Evolutionary conservation across 1,140 invertebrate species (phyloP).

Genomic region (Heliconius hermathena): DNA sequence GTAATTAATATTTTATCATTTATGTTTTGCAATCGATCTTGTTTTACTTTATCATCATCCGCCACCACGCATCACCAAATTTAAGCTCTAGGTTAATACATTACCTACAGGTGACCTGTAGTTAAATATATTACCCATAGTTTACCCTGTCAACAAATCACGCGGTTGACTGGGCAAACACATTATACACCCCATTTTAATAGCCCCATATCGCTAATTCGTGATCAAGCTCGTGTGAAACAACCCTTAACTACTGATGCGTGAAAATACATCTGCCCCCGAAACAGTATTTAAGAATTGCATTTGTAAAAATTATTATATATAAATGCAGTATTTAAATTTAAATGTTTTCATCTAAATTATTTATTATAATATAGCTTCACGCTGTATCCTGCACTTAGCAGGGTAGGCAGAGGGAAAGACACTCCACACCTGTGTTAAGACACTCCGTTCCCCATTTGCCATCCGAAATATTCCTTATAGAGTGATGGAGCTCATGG

Average conservation of each 20-base stretch:
- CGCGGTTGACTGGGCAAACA: conserved; percentile 46
- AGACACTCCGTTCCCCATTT: not conserved
- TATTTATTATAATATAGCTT: not conserved
- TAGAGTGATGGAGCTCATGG: not conserved
- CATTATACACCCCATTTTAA: conserved; percentile 12
- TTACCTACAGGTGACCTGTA: not conserved
- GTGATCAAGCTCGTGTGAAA: conserved; percentile 52
- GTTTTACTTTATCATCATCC: too few species aligned
- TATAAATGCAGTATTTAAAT: not conserved
- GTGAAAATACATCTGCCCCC: conserved; percentile 40
- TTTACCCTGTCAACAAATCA: conserved; percentile 43
- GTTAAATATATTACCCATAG: not conserved
- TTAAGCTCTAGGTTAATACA: not conserved
- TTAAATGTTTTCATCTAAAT: not conserved
- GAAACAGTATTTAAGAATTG: not conserved
- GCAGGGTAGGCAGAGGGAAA: not conserved
- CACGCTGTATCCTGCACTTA: not conserved
- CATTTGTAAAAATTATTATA: not conserved
- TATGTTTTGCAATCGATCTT: not conserved
- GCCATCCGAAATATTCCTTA: not conserved
- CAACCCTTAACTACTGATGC: conserved; percentile 35
- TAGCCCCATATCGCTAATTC: conserved; percentile 48
- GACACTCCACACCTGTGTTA: too few species aligned
- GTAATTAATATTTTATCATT: too few species aligned
- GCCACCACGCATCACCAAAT: not conserved